Evolutionary conservation across 2,797 vertebrate species (phyloP).

Genomic region (Danionella dracula): DNA sequence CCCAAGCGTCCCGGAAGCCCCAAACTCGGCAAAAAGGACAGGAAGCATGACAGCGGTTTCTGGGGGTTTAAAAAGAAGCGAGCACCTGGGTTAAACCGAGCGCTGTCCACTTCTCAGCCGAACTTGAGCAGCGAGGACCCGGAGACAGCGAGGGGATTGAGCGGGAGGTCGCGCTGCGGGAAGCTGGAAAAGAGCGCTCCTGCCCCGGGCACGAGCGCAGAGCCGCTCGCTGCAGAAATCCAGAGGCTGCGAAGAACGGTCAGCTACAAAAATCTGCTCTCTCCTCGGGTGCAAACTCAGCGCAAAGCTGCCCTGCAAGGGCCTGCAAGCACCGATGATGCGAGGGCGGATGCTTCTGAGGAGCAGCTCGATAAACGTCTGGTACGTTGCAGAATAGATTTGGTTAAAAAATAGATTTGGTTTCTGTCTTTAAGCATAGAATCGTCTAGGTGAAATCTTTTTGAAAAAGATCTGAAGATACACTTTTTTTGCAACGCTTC

Average conservation of each 20-base stretch:
- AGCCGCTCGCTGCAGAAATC: conserved; percentile 41
- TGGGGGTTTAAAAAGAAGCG: conserved; percentile 73
- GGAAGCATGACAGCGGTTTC: conserved; percentile 54
- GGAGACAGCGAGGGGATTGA: not conserved
- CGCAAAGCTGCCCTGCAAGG: conserved; percentile 82
- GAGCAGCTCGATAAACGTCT: not conserved
- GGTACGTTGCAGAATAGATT: no score
- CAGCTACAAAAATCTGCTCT: conserved; percentile 51
- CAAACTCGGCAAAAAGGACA: conserved; percentile 59
- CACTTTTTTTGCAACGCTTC: no score
- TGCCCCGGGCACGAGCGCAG: conserved; percentile 33
- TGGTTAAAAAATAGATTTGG: no score
- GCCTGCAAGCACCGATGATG: conserved; percentile 67
- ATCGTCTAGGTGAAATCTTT: no score
- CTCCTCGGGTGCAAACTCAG: conserved; percentile 71
- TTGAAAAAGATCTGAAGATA: no score
- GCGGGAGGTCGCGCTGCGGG: conserved; percentile 44
- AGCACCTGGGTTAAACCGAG: conserved; percentile 71
- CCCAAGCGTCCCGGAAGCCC: conserved; percentile 69
- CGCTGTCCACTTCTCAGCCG: conserved; percentile 84
- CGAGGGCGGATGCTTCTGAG: conserved; percentile 36
- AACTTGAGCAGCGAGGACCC: conserved; percentile 75
- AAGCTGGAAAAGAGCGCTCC: conserved; percentile 36
- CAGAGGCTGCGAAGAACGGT: conserved; percentile 15
- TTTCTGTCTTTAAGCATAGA: no score